These are phyloP conservation scores for Phyllotreta striolata DNA, from an alignment of 2,888 invertebrate species.

Conservation along the genomic window DNA sequence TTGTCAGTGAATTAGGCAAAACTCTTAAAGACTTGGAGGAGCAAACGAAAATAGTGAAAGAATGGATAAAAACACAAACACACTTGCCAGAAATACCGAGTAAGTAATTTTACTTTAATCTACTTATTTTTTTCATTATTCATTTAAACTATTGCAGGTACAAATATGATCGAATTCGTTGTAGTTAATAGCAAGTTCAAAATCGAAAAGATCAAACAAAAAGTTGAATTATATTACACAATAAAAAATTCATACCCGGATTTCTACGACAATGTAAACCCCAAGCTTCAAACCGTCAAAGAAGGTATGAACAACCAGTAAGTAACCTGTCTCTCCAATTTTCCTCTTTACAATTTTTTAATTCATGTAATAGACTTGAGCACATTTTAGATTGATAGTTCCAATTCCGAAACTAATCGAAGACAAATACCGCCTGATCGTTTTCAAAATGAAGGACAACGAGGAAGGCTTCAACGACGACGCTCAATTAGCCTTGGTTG, in stretches of 20 bases:
- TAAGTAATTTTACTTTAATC: background rate
- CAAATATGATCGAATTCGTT: background rate
- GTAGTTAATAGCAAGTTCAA: constrained; percentile 7
- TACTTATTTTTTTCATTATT: background rate
- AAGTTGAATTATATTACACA: constrained; percentile 7
- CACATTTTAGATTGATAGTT: constrained; percentile 55
- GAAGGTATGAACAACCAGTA: background rate
- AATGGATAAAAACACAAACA: constrained; percentile 3
- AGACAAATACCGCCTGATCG: constrained; percentile 10
- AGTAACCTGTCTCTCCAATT: background rate
- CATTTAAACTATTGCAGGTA: constrained; percentile 6
- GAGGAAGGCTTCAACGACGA: background rate
- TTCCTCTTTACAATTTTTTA: too few species aligned
- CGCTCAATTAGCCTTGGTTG: background rate
- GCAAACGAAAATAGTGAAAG: background rate
- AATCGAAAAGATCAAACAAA: constrained; percentile 5
- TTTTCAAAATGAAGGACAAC: constrained; percentile 8
- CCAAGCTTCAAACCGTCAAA: background rate
- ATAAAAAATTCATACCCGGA: background rate
- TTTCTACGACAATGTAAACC: constrained; percentile 2
- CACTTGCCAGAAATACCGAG: constrained; percentile 7
- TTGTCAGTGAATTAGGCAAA: background rate
- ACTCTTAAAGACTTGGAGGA: constrained; percentile 7
- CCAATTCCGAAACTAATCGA: constrained; percentile 18
- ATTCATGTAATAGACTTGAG: background rate